Base-by-base conservation (phyloP, 2,797 vertebrate genomes). In the Coranthus polyacanthus region DNA sequence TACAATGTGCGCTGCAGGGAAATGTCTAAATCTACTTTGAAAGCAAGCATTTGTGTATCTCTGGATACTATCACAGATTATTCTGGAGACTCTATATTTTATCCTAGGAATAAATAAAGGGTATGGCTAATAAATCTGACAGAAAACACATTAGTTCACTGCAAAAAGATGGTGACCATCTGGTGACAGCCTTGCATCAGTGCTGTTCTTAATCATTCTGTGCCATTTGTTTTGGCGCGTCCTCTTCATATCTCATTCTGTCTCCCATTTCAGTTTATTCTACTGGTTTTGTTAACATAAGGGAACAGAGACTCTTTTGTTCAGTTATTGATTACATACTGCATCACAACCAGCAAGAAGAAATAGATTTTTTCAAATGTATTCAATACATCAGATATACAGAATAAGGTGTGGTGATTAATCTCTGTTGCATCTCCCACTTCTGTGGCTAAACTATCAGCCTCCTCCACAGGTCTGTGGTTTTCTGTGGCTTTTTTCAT, bases 141-240 rank as follows among this genome's bases (percentile, higher is more conserved):
- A 77, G 78, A 83, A 75, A 75, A 82, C 69, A 75, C 75, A 76
- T 81, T 72, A 72, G 71, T 82, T 85, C 45, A 53, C 51, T 57
- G 66, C 2, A 43, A 79, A 83, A 84, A 85, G 71, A 85, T 12
- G 57, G 72, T 75, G 75, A 73, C 89, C 89, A 91, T 90, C 90
- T 91, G 89, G 77, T 84, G 80, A 89, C 73, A 75, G 75, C 51
- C 54, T 83, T 77, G 84, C 82, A 82, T 81, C 79, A 68, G 62
- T 11, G 16, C 42, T 38, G 57, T 78, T 84, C 82, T 82, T 86
- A 83, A 82, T 88, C 72, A 82, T 72, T 80, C 56, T 45, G 41
- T 70, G 75, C 64, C 69, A 46, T 82, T 88, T 70, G 72, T 84
- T 81, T 80, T 75, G 68, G 78, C 68, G 62, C 56, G 8, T 36